Base-by-base conservation (phyloP, 2,797 vertebrate species). In the Ibycter americanus region DNA sequence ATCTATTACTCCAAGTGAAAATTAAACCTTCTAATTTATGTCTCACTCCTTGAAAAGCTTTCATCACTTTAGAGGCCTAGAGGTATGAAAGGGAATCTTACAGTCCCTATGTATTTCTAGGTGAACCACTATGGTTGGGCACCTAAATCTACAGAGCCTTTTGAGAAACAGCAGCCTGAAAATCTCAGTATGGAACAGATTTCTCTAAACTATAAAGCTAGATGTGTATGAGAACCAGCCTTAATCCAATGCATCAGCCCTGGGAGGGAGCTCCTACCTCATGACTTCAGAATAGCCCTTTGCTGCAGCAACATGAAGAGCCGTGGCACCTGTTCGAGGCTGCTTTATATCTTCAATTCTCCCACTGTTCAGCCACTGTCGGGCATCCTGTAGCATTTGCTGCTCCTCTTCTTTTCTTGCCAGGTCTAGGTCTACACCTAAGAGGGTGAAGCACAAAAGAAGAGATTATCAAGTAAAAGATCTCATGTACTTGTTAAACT, bases 231-330 rank as follows among this genome's bases (percentile, higher is more conserved):
- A 31, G 49, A 80, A 16, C 3, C 49, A 76, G 61, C 44, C 63
- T n/a, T 19, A 26, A 44, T 26, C 44, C 76, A 58, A 2, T 0
- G 1, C 55, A 40, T 9, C 61, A 58, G 49, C 32, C 70, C 62
- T 9, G 25, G 29, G 70, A 32, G 61, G 26, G 59, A 89, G 90
- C 25, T 89, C 94, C 83, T 97, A 98, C 98, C 98, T 98, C 97
- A 98, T 98, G 67, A 98, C 98, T 93, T 98, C 98, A 15, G 97
- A 97, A 65, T 98, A 98, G 90, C 98, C 98, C 89, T 98, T 98
- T 56, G 98, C 98, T 5, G 98, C 98, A 68, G 98, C 98, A 31
- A 98, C 98, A 0, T 98, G 98, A 25, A 98, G 97, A 44, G 98
- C 98, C 0, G 98, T 98, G 93, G 98, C 98, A 15, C 98, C 98